Base-by-base conservation (phyloP, 2,888 invertebrate species). In the Acleris laterana region DNA sequence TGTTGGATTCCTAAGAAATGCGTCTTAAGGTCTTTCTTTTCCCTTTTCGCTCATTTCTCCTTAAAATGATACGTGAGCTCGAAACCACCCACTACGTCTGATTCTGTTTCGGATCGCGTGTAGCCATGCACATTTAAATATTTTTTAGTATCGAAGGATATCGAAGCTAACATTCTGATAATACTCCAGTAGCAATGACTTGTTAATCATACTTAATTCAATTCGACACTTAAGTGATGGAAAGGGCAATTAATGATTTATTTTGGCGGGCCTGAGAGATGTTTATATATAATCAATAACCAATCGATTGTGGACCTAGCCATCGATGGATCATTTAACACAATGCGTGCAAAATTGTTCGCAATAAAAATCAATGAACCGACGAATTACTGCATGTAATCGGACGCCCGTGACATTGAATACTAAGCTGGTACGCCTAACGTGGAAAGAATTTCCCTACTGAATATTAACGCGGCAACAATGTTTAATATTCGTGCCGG, bases 401-500 rank as follows among this genome's bases (percentile, higher is more conserved):
- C 78, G 70, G 73, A 82, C 75, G 81, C 79, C 75, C 78, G 78
- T 83, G 87, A 83, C 88, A 89, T 88, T 90, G 90, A 90, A 89
- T 88, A 88, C 80, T 74, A 79, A 81, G 78, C 74, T 73, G 69
- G 66, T 65, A 73, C 73, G 68, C 75, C 71, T 69, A 76, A 75
- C 74, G 74, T 77, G 77, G 74, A 79, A 74, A 75, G 70, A 76
- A 75, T 76, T 55, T 20, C 48, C 42, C 73, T 80, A 81, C 77
- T 77, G 74, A 77, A 75, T 76, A 73, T 76, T 73, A 79, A 79
- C 78, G 73, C 68, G 74, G 74, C 76, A 56, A 55, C 63, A 68
- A 73, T 77, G 76, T 83, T 88, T 84, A 85, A 83, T 88, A 89
- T 89, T 88, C 86, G 78, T 71, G 74, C 69, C 80, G 76, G 77